phyloP scores from a whole-genome alignment of 2,797 vertebrate species.

The Meda fulgida region DNA sequence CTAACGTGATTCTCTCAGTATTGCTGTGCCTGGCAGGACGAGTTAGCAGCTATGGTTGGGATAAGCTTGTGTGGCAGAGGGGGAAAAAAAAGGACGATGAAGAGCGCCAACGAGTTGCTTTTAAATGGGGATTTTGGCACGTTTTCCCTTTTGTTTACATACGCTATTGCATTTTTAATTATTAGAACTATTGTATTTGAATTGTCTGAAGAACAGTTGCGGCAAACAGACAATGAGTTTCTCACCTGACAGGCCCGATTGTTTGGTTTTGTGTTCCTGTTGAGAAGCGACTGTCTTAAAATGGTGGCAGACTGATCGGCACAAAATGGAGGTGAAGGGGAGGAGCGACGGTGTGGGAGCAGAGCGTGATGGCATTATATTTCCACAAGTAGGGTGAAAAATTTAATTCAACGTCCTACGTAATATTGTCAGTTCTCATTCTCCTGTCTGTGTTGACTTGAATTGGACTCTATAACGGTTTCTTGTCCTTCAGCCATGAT shows the following conservation, averaged over 20 bases:
- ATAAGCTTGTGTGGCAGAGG: conserved; percentile 69
- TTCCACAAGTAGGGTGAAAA: conserved; percentile 43
- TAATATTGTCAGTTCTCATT: not conserved
- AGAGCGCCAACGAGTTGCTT: conserved; percentile 54
- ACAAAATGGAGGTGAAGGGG: conserved; percentile 71
- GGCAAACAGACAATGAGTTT: conserved; percentile 39
- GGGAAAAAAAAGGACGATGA: conserved; percentile 54
- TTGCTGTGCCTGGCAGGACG: conserved; percentile 80
- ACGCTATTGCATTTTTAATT: conserved; percentile 66
- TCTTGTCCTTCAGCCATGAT: not conserved
- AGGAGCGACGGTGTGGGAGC: conserved; percentile 54
- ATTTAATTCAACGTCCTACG: conserved; percentile 36
- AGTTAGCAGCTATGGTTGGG: conserved; percentile 68
- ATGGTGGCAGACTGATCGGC: conserved; percentile 68
- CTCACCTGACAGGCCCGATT: conserved; percentile 40
- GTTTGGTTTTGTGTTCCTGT: conserved; percentile 40
- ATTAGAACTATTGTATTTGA: conserved; percentile 57
- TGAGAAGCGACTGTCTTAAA: conserved; percentile 64
- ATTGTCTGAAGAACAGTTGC: conserved; percentile 25
- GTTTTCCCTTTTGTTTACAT: conserved; percentile 55
- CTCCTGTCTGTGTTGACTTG: conserved; percentile 11
- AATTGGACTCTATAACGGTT: conserved; percentile 3
- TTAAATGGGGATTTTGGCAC: conserved; percentile 70
- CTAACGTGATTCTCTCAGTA: conserved; percentile 83
- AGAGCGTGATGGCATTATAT: conserved; percentile 47